Percentiles rank a stretch among this genome's conserved stretches.
Evolutionary conservation across 2,888 invertebrate genomes (phyloP).

Genomic region (Apodemia mormo): DNA sequence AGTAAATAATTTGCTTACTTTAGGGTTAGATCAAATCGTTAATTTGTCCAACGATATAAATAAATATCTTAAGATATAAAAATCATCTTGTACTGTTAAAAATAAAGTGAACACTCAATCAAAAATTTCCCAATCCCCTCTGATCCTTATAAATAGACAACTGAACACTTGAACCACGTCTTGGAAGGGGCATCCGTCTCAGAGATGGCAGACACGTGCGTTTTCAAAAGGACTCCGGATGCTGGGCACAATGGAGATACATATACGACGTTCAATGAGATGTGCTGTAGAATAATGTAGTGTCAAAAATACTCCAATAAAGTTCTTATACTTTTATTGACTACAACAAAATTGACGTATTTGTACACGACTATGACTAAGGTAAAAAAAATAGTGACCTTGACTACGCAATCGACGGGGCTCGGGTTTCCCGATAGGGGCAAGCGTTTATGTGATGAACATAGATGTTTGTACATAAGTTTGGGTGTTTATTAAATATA

Average conservation of each 20-base stretch:
- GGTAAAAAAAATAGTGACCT: no score
- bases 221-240: conserved; percentile 70
- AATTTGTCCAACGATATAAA: no score
- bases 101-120: conserved; percentile 5
- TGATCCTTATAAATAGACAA: conserved; percentile 17
- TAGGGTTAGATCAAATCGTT: no score
- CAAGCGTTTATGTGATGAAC: no score
- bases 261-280: conserved; percentile 37
- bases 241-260: conserved; percentile 54
- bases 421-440: no score
- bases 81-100: not conserved
- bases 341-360: no score
- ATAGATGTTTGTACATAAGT: no score
- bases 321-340: no score
- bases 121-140: conserved; percentile 15
- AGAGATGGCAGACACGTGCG: conserved; percentile 68
- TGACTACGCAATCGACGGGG: no score
- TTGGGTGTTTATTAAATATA: no score
- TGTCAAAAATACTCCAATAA: conserved; percentile 19
- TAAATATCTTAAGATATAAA: not conserved
- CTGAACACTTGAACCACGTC: conserved; percentile 33
- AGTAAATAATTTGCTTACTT: no score
- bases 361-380: no score
- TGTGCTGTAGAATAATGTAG: conserved; percentile 35
- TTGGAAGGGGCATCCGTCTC: conserved; percentile 53